Evolutionary conservation across 2,888 invertebrate species (phyloP), one percentile per base, ranked within the genome.

Genomic region (Eurytoma adleriae): DNA sequence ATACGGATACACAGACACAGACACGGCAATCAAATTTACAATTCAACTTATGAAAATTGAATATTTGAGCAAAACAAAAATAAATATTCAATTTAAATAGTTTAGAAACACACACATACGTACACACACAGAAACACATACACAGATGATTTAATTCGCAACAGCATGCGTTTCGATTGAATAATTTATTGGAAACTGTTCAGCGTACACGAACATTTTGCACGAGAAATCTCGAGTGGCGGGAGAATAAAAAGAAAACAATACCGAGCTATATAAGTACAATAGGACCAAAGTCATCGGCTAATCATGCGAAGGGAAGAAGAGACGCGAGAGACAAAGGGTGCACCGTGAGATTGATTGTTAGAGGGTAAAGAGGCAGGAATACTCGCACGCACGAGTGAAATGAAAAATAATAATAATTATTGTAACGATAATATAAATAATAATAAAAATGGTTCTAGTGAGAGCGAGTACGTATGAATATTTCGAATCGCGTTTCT

Each of bases 221-320:
- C 10, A 40, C 10, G 40, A 40, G 40, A 40, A 62, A 30, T 62
- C 62, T 62, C 62, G 30, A 16, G n/a, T 10, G 18, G 20, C 57
- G 18, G 48, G 48, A 13, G 18, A 48, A n/a, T 40, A 48, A 64
- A 40, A 40, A 40, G 27, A 40, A 40, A 40, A 40, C 2, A 24
- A 62, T 54, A 14, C n/a, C 1, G 14, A 14, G 16, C 16, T 54
- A 54, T n/a, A n/a, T n/a, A 3, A 54, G 16, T 54, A 14, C 54
- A 74, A 74, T 66, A 66, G 73, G 73, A 74, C 73, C 73, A 74
- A 74, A 66, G 48, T 74, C 56, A 66, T 13, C 66, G 24, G 66
- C 56, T 74, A 48, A 74, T 66, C 54, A 56, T 54, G 64, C 30
- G 62, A 30, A 14, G 24, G 7, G 40, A 52, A 62, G 52, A 10